Percentiles rank a stretch among this genome's conserved stretches.
phyloP scores from a whole-genome alignment of 2,797 vertebrate genomes.

The Acanthurus leucopareius region DNA sequence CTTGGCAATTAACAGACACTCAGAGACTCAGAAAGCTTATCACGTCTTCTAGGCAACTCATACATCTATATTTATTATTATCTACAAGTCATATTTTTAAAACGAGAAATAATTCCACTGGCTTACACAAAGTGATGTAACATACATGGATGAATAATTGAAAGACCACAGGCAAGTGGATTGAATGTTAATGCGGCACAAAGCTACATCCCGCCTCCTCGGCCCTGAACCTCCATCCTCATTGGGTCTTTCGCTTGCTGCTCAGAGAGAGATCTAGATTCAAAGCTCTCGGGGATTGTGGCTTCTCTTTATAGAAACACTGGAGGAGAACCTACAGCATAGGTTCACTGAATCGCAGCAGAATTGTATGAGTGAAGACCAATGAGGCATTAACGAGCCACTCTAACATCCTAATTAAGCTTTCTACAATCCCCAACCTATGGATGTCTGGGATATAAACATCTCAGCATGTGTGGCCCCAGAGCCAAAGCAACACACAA shows the following conservation, averaged over 20 bases:
- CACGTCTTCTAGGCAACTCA: constrained; percentile 48
- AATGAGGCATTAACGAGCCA: constrained; percentile 69
- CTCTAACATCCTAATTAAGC: constrained; percentile 71
- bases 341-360: constrained; percentile 70
- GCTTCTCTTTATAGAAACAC: constrained; percentile 74
- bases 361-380: constrained; percentile 64
- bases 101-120: constrained; percentile 59
- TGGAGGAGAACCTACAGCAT: constrained; percentile 61
- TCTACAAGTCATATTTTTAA: constrained; percentile 53
- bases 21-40: constrained; percentile 36
- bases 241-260: constrained; percentile 50
- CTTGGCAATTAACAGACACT: constrained; percentile 66
- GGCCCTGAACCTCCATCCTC: constrained; percentile 39
- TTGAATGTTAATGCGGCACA: constrained; percentile 78
- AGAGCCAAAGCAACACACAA: constrained; percentile 42
- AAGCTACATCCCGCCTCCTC: constrained; percentile 55
- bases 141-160: constrained; percentile 82
- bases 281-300: constrained; percentile 67
- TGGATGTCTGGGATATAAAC: constrained; percentile 54
- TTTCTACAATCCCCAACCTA: constrained; percentile 56
- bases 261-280: constrained; percentile 68
- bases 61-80: constrained; percentile 73
- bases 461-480: constrained; percentile 52
- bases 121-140: constrained; percentile 77
- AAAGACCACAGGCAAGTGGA: constrained; percentile 79